A percentile compares a stretch with the other conserved stretches of the same genome.
Conservation (phyloP, 2,888 invertebrate species). For the Celastrina argiolus region DNA sequence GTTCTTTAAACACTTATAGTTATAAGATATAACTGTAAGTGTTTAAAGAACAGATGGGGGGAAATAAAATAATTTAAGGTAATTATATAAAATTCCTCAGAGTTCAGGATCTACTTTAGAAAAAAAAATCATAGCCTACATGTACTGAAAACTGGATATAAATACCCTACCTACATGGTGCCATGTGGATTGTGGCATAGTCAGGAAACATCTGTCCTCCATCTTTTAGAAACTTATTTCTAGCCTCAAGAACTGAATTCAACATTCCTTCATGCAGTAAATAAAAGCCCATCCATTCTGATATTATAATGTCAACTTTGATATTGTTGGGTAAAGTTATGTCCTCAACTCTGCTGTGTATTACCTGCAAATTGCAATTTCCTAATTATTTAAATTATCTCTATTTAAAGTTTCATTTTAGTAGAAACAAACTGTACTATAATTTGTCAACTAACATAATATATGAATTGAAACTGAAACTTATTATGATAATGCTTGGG, state of each 20-base stretch:
- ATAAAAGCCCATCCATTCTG: constrained; percentile 99
- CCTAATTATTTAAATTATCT: constrained; percentile 24
- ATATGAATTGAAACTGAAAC: too few species aligned
- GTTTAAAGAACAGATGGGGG: too few species aligned
- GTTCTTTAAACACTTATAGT: too few species aligned
- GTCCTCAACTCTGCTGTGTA: constrained; percentile 88
- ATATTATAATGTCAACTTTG: constrained; percentile 92
- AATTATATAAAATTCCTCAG: too few species aligned
- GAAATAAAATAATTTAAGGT: too few species aligned
- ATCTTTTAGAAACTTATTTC: constrained; percentile 87
- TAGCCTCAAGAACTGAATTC: constrained; percentile 89
- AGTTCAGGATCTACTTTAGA: too few species aligned
- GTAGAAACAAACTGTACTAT: too few species aligned
- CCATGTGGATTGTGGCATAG: constrained; percentile 76
- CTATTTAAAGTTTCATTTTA: background rate
- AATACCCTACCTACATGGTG: constrained; percentile 80
- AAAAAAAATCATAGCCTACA: too few species aligned
- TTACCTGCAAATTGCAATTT: too few species aligned
- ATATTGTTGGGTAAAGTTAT: constrained; percentile 79
- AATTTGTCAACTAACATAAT: too few species aligned
- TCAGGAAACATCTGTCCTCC: constrained; percentile 87
- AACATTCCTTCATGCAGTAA: constrained; percentile 97
- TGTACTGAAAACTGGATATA: background rate
- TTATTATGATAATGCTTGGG: too few species aligned
- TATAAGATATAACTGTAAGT: too few species aligned